These are phyloP conservation scores for Conger conger DNA, from an alignment of 2,113 vertebrate species.

Conservation along the genomic window DNA sequence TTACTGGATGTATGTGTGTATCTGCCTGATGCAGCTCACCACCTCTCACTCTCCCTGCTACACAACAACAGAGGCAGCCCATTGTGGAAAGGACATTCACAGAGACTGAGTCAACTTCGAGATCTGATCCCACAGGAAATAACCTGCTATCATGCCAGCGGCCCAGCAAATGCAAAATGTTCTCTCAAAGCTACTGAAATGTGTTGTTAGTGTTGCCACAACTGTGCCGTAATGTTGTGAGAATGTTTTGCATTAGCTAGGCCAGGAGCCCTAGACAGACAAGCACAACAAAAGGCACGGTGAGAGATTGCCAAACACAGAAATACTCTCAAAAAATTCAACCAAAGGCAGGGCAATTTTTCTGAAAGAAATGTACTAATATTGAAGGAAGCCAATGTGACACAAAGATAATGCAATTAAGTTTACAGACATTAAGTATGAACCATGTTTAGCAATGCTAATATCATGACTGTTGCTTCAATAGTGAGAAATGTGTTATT, in stretches of 20 bases:
- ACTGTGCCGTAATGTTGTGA: no score
- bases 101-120: neutral
- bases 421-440: no score
- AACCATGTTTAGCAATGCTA: no score
- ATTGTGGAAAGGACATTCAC: neutral
- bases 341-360: neutral
- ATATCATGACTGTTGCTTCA: no score
- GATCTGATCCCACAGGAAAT: conserved; percentile 23
- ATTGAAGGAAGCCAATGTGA: no score
- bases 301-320: neutral
- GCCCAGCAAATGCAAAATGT: no score
- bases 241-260: no score
- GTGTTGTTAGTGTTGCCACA: no score
- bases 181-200: no score
- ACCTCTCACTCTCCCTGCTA: conserved; percentile 23
- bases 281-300: neutral
- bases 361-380: no score
- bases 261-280: neutral
- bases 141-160: neutral
- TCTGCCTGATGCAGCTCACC: conserved; percentile 7
- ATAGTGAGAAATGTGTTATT: no score
- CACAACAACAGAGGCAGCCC: conserved; percentile 1
- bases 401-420: no score
- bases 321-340: neutral
- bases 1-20: neutral